These are phyloP conservation scores for Callorhinus ursinus DNA, from an alignment of 2,113 vertebrate species.

Conservation along the genomic window DNA sequence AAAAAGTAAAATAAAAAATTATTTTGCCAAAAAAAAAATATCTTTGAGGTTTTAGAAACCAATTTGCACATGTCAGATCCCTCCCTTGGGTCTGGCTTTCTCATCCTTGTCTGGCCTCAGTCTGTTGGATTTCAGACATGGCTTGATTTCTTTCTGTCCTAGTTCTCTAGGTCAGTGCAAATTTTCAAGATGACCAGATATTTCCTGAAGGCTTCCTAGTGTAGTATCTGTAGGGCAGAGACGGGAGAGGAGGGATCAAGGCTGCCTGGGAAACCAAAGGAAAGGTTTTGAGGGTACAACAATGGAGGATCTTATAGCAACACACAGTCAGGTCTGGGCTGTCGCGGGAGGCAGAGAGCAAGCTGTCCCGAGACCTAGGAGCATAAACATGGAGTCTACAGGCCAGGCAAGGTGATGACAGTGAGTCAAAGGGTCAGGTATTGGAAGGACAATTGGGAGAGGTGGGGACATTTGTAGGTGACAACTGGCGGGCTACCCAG, in stretches of 20 bases:
- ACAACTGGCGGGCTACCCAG: not conserved
- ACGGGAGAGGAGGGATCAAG: constrained; percentile 12
- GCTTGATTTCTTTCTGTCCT: constrained; percentile 28
- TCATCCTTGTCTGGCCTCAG: constrained; percentile 32
- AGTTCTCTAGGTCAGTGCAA: constrained; percentile 4
- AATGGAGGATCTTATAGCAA: not conserved
- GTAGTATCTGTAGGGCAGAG: not conserved
- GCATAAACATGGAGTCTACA: not conserved
- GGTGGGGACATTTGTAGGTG: not conserved
- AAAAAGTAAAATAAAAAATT: constrained; percentile 4
- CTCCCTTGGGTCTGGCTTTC: not conserved
- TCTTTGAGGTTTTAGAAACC: constrained; percentile 27
- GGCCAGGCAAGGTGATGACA: not conserved
- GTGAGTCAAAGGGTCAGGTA: not conserved
- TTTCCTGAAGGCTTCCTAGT: constrained; percentile 32
- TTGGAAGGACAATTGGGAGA: not conserved
- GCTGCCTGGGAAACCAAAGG: not conserved
- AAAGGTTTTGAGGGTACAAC: not conserved
- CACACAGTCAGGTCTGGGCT: not conserved
- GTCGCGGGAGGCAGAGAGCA: not conserved
- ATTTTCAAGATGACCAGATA: constrained; percentile 48
- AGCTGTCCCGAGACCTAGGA: not conserved
- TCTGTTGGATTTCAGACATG: constrained; percentile 23
- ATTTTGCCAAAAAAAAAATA: not conserved
- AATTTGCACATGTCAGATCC: not conserved